Evolutionary conservation across 2,797 vertebrate species (phyloP).

Genomic region (Xenentodon cancila): DNA sequence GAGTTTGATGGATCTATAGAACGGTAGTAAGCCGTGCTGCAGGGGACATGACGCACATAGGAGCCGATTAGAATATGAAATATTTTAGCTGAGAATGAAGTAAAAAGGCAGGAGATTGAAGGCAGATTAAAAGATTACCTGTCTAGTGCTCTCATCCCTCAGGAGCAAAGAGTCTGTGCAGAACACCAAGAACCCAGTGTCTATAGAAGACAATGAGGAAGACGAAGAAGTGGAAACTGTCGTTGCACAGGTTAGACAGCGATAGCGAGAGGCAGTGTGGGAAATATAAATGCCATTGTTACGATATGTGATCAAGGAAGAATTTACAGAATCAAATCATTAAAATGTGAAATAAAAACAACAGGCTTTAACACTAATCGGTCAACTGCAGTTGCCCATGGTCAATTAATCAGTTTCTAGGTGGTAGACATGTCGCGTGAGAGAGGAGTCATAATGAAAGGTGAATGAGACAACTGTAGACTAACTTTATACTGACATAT

Average conservation of each 20-base stretch:
- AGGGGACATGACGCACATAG: slow-evolving; percentile 49
- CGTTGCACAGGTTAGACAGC: slow-evolving; percentile 26
- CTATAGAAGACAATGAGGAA: slow-evolving; percentile 59
- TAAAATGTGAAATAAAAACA: too few relatives aligned
- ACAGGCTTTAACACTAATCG: slow-evolving; percentile 55
- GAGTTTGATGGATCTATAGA: slow-evolving; percentile 80
- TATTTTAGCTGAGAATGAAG: slow-evolving; percentile 74
- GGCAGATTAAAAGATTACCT: slow-evolving; percentile 83
- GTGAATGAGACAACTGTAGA: neutral
- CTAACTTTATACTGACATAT: slow-evolving; percentile 8
- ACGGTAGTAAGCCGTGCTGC: slow-evolving; percentile 60
- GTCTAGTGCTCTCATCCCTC: slow-evolving; percentile 73
- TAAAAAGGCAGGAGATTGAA: slow-evolving; percentile 71
- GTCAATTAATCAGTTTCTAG: slow-evolving; percentile 57
- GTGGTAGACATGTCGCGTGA: slow-evolving; percentile 40
- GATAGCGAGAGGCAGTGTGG: slow-evolving; percentile 25
- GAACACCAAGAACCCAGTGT: slow-evolving; percentile 47
- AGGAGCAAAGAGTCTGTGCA: slow-evolving; percentile 55
- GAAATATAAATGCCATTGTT: slow-evolving; percentile 21
- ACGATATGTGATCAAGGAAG: slow-evolving; percentile 9
- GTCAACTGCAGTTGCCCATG: too few relatives aligned
- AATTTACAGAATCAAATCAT: slow-evolving; percentile 35
- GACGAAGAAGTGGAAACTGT: slow-evolving; percentile 34
- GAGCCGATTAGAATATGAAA: slow-evolving; percentile 81
- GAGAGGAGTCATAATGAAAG: slow-evolving; percentile 1